Evolutionary conservation across 2,797 vertebrate species (phyloP).

Genomic region (Tapera naevia): DNA sequence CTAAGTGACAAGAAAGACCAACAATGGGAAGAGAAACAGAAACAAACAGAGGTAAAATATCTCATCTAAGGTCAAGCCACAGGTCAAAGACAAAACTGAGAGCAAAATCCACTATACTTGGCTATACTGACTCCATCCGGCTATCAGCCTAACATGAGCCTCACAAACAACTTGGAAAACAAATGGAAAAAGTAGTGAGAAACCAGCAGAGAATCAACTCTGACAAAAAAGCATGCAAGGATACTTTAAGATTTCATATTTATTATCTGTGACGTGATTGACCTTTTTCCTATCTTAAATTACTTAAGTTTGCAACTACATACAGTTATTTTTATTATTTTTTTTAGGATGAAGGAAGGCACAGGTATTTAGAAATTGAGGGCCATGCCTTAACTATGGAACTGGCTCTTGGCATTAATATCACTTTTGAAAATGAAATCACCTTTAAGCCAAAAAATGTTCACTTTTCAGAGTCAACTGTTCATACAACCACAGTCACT

Average conservation of each 20-base stretch:
- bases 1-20: neutral
- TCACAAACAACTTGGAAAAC: neutral
- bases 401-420: neutral
- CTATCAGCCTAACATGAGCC: neutral
- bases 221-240: neutral
- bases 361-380: neutral
- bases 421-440: neutral
- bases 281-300: neutral
- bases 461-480: neutral
- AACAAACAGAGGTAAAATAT: neutral
- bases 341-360: neutral
- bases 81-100: neutral
- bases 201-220: neutral
- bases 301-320: neutral
- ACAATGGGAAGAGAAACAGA: neutral
- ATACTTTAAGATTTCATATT: neutral
- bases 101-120: neutral
- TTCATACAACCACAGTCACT: neutral
- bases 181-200: neutral
- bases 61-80: neutral
- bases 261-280: neutral
- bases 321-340: neutral
- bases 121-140: neutral
- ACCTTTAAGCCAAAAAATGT: neutral
- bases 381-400: neutral